Conservation (phyloP, 2,113 vertebrate genomes). For the Pandion haliaetus region DNA sequence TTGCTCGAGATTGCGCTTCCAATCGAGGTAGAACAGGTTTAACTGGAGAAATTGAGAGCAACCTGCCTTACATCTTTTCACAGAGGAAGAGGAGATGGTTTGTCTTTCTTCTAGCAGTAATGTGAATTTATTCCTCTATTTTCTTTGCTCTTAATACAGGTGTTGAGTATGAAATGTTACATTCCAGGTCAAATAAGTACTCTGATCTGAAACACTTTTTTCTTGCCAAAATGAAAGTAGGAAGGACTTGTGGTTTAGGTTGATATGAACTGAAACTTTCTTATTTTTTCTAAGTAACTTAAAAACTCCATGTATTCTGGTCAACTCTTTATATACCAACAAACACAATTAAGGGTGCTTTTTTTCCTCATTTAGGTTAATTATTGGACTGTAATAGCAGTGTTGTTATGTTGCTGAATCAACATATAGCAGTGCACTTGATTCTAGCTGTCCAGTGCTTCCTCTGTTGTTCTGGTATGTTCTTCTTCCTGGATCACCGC, state of each 20-base stretch:
- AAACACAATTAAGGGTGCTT: not conserved
- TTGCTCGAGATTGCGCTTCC: not conserved
- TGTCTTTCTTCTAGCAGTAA: not conserved
- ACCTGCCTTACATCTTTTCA: not conserved
- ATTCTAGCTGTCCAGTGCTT: not conserved
- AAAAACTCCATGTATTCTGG: fast-evolving
- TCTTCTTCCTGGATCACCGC: not conserved
- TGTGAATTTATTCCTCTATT: not conserved
- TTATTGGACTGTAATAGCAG: not conserved
- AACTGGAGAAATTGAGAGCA: not conserved
- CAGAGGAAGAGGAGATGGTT: not conserved
- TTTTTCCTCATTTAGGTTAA: not conserved
- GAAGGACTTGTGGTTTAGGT: not conserved
- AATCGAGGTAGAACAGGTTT: not conserved
- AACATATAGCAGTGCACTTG: not conserved
- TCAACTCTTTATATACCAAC: not conserved
- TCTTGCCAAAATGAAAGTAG: not conserved
- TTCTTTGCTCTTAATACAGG: not conserved
- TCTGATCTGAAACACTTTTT: not conserved
- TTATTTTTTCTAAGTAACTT: not conserved
- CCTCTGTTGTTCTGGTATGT: not conserved
- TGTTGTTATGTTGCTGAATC: not conserved
- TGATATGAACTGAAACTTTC: not conserved
- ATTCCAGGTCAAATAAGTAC: not conserved
- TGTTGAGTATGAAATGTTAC: not conserved